phyloP scores from a whole-genome alignment of 2,797 vertebrate species.

The Parauchenoglanis punctatus region DNA sequence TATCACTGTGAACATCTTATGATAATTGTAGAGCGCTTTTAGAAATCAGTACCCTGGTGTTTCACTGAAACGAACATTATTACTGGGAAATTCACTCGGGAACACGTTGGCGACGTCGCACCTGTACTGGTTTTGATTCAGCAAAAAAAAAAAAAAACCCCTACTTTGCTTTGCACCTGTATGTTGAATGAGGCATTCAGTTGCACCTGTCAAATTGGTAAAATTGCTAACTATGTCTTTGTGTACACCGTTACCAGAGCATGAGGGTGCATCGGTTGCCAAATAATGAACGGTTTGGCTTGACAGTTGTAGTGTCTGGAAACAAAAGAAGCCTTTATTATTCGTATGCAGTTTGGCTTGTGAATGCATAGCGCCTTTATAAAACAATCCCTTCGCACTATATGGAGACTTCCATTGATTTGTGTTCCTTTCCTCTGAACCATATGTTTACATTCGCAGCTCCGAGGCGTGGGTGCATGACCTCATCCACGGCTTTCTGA shows the following conservation, averaged over 20 bases:
- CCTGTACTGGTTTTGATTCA: slow-evolving; percentile 9
- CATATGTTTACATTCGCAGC: slow-evolving; percentile 33
- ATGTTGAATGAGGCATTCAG: background rate
- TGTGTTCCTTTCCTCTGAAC: slow-evolving; percentile 22
- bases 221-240: slow-evolving; percentile 16
- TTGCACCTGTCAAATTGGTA: slow-evolving; percentile 7
- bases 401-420: slow-evolving; percentile 32
- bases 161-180: slow-evolving; percentile 8
- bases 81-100: background rate
- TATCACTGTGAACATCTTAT: background rate
- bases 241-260: background rate
- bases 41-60: slow-evolving; percentile 16
- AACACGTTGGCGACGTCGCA: background rate
- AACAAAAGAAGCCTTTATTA: background rate
- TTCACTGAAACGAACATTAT: background rate
- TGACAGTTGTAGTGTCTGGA: background rate
- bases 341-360: background rate
- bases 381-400: background rate
- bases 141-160: background rate
- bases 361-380: background rate
- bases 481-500: slow-evolving; percentile 15
- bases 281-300: slow-evolving; percentile 26
- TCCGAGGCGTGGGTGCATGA: slow-evolving; percentile 7
- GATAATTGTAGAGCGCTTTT: slow-evolving; percentile 12
- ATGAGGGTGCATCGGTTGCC: background rate